Evolutionary conservation across 2,113 vertebrate genomes (phyloP).

Genomic region (Leucosticte australis): DNA sequence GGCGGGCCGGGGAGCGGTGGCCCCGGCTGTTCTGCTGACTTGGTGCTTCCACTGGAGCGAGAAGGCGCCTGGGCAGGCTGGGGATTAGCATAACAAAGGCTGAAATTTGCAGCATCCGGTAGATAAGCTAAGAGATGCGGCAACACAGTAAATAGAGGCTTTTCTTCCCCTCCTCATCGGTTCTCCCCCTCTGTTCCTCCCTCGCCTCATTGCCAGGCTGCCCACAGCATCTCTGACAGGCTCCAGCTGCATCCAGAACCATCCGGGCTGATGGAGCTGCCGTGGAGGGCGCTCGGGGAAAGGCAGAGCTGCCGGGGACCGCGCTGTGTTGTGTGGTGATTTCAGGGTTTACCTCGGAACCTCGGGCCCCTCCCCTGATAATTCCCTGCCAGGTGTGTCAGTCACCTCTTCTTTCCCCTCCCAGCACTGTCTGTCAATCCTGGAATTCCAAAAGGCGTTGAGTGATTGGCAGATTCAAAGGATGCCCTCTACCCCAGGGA

Average conservation of each 20-base stretch:
- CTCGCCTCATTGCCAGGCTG: not conserved
- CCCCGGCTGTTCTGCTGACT: not conserved
- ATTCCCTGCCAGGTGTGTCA: too few species aligned
- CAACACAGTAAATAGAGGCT: not conserved
- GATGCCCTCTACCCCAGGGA: too few species aligned
- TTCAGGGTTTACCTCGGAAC: too few species aligned
- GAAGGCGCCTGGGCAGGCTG: not conserved
- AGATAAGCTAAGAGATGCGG: not conserved
- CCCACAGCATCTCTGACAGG: not conserved
- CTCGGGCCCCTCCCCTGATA: too few species aligned
- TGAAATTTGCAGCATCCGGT: not conserved
- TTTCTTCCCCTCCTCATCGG: not conserved
- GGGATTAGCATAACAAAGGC: slow-evolving; percentile 61
- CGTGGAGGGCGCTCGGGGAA: not conserved
- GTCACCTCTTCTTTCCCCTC: too few species aligned
- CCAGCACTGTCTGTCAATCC: too few species aligned
- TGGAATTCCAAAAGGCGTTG: too few species aligned
- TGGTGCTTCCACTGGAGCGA: not conserved
- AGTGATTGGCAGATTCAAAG: too few species aligned
- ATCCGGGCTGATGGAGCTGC: not conserved
- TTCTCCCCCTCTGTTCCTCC: not conserved
- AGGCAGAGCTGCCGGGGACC: not conserved
- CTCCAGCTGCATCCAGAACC: not conserved
- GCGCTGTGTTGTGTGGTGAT: too few species aligned
- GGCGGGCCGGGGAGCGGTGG: not conserved